These are phyloP conservation scores for Portunus trituberculatus DNA, from an alignment of 1,140 invertebrate genomes.

Conservation along the genomic window DNA sequence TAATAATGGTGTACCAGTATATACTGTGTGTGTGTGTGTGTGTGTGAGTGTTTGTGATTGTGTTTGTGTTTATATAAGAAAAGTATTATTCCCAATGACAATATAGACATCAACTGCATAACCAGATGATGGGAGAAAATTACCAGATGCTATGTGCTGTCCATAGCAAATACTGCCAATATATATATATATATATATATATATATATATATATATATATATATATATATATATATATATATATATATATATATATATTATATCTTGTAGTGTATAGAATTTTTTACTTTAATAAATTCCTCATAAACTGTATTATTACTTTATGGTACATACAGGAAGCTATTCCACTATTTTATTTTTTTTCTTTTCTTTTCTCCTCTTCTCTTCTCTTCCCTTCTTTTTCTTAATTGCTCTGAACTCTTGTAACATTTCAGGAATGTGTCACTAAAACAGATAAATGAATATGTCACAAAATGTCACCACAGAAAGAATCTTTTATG, in stretches of 20 bases:
- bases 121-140: background rate
- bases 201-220: background rate
- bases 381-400: too few species aligned
- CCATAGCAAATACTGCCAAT: background rate
- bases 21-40: too few species aligned
- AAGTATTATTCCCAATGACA: background rate
- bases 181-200: conserved; percentile 9
- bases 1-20: too few species aligned
- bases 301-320: background rate
- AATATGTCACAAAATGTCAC: background rate
- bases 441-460: background rate
- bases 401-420: background rate
- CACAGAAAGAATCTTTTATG: background rate
- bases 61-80: background rate
- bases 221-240: conserved; percentile 23
- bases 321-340: background rate
- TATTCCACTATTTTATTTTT: background rate
- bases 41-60: too few species aligned
- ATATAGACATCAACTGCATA: background rate
- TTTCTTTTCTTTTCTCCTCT: too few species aligned
- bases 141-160: conserved; percentile 20
- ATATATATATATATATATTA: background rate
- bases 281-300: background rate
- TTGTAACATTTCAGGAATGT: background rate
- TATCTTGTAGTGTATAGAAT: background rate